Evolutionary conservation across 2,797 vertebrate genomes (phyloP).

Genomic region (Microctenopoma steveboyesi): DNA sequence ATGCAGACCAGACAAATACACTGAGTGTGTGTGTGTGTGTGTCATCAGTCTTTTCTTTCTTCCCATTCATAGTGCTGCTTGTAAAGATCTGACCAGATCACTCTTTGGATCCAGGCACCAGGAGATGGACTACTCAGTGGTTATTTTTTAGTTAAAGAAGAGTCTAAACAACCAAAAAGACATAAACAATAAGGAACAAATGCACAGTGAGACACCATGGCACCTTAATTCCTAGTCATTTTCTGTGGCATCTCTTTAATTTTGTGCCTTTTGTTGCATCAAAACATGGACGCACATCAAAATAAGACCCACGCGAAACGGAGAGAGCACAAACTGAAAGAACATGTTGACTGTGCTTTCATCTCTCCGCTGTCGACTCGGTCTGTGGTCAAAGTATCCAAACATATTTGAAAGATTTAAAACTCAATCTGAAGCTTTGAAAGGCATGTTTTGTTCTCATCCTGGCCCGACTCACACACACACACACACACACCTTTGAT

Average conservation of each 20-base stretch:
- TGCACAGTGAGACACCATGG: no score
- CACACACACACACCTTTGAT: slow-evolving; percentile 54
- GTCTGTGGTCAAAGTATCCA: neutral
- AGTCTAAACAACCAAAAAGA: no score
- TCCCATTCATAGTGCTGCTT: neutral
- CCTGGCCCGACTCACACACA: slow-evolving; percentile 2
- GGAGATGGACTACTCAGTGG: no score
- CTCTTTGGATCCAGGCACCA: neutral
- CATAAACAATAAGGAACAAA: no score
- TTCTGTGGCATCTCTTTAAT: neutral
- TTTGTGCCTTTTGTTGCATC: neutral
- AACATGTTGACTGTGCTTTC: slow-evolving; percentile 20
- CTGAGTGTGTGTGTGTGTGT: neutral
- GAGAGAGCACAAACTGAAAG: neutral
- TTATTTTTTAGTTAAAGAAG: no score
- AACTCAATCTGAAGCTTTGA: neutral
- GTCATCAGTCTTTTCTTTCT: no score
- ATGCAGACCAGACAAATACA: neutral
- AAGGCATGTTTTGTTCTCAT: slow-evolving; percentile 12
- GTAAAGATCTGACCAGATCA: neutral
- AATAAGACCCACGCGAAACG: neutral
- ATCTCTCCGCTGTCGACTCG: neutral
- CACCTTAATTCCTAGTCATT: no score
- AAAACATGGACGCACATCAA: neutral
- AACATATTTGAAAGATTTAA: neutral